A percentile compares a stretch with the other conserved stretches of the same genome.
Evolutionary conservation across 30 jellyfish, hydroid and myxozoan genomes (phyloP).

Genomic region (Cassiopea andromeda): DNA sequence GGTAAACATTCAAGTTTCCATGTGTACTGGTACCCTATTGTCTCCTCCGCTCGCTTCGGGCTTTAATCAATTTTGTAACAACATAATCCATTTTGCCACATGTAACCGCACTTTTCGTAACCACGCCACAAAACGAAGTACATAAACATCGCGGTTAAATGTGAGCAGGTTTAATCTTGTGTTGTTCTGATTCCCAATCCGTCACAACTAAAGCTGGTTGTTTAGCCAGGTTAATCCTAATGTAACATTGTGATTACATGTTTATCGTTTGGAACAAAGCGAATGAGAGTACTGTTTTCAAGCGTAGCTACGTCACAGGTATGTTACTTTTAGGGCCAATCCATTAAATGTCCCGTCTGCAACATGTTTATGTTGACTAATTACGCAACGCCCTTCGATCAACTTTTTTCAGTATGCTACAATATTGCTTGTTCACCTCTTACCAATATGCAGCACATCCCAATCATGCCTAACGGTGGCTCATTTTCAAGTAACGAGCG

Average conservation of each 20-base stretch:
- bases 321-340: not conserved
- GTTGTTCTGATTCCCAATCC: conserved; percentile 53
- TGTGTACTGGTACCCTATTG: conserved; percentile 33
- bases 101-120: conserved; percentile 21
- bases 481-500: too few relatives aligned
- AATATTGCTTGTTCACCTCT: too few relatives aligned
- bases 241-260: not conserved
- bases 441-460: too few relatives aligned
- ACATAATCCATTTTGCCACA: conserved; percentile 23
- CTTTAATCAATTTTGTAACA: conserved; percentile 2
- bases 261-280: not conserved
- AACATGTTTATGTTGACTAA: too few relatives aligned
- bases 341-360: too few relatives aligned
- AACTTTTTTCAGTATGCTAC: too few relatives aligned
- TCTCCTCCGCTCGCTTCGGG: conserved; percentile 12
- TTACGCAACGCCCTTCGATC: too few relatives aligned
- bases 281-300: not conserved
- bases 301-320: conserved; percentile 2
- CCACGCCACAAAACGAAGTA: conserved; percentile 26
- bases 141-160: conserved; percentile 45
- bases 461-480: too few relatives aligned
- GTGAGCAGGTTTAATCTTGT: conserved; percentile 42
- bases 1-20: not conserved
- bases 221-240: not conserved
- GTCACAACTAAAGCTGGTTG: not conserved